Evolutionary conservation across 2,113 vertebrate genomes (phyloP).

Genomic region (Sylvia atricapilla): DNA sequence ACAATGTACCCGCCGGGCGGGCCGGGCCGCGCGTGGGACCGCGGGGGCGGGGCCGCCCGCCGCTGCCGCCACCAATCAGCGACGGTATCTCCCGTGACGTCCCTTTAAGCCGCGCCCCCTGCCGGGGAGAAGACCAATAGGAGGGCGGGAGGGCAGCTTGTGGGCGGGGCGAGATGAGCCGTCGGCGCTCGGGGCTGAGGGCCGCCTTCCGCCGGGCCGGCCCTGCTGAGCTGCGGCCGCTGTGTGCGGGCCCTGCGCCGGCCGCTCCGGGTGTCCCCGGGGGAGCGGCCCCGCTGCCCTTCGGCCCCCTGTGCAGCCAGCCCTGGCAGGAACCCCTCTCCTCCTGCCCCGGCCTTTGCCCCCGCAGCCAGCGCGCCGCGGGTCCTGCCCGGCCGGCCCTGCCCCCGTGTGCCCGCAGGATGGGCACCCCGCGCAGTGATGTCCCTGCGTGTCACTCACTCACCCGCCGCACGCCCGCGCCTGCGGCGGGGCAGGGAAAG

Average conservation of each 20-base stretch:
- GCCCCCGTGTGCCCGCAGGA: fast-evolving
- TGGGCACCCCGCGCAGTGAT: fast-evolving
- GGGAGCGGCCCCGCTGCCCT: neutral
- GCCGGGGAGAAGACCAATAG: fast-evolving
- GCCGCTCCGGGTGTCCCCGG: fast-evolving
- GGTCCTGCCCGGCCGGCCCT: neutral
- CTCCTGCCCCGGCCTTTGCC: neutral
- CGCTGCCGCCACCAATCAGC: slow-evolving; percentile 9
- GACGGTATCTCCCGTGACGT: fast-evolving
- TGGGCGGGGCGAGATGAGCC: neutral
- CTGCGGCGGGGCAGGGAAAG: neutral
- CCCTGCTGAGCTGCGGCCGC: fast-evolving
- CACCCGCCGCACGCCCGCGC: fast-evolving
- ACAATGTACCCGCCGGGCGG: neutral
- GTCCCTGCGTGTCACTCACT: neutral
- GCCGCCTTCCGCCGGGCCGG: fast-evolving
- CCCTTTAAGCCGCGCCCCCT: fast-evolving
- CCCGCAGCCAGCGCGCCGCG: neutral
- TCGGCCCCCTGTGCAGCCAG: neutral
- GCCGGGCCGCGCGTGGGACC: slow-evolving; percentile 55
- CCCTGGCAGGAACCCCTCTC: too few relatives aligned
- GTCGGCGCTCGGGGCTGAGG: neutral
- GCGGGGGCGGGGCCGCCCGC: neutral
- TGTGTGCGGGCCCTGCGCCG: fast-evolving
- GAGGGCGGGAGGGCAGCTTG: neutral